Conservation (phyloP, 1,140 invertebrate species). For the Pararge aegeria region DNA sequence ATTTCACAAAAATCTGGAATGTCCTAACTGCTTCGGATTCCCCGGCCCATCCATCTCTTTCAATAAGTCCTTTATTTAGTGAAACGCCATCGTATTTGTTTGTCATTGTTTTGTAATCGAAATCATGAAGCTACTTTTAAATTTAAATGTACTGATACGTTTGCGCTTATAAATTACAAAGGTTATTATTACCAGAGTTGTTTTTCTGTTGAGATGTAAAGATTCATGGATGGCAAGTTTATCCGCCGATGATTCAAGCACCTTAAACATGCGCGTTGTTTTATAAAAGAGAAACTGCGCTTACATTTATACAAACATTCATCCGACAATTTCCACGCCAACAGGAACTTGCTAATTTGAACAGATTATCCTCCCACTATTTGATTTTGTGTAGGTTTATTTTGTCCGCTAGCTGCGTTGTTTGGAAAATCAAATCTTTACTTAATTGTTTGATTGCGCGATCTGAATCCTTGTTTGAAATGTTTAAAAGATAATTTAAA, state of each 20-base stretch:
- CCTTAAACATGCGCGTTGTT: constrained; percentile 6
- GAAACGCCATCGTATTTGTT: too few relatives aligned
- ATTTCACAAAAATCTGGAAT: too few relatives aligned
- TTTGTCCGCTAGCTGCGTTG: constrained; percentile 19
- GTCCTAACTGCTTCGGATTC: too few relatives aligned
- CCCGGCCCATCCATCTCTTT: too few relatives aligned
- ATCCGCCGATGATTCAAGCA: constrained; percentile 19
- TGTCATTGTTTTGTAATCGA: too few relatives aligned
- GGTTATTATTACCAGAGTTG: constrained; percentile 20
- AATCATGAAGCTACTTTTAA: too few relatives aligned
- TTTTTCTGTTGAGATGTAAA: constrained; percentile 26
- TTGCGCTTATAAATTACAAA: constrained; percentile 26
- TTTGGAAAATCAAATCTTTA: constrained; percentile 23
- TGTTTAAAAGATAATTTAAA: constrained; percentile 17
- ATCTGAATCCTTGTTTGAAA: background rate
- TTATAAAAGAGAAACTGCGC: constrained; percentile 12
- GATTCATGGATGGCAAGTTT: constrained; percentile 28
- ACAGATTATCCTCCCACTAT: constrained; percentile 29
- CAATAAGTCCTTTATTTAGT: too few relatives aligned
- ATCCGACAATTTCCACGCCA: constrained; percentile 16
- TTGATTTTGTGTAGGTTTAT: constrained; percentile 25
- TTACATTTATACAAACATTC: constrained; percentile 12
- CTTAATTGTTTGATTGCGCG: background rate
- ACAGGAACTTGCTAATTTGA: constrained; percentile 30
- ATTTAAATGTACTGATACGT: constrained; percentile 6